Percentiles rank a stretch among this genome's conserved stretches.
These are phyloP conservation scores for Halesus radiatus DNA, from an alignment of 1,140 invertebrate species.

Conservation along the genomic window DNA sequence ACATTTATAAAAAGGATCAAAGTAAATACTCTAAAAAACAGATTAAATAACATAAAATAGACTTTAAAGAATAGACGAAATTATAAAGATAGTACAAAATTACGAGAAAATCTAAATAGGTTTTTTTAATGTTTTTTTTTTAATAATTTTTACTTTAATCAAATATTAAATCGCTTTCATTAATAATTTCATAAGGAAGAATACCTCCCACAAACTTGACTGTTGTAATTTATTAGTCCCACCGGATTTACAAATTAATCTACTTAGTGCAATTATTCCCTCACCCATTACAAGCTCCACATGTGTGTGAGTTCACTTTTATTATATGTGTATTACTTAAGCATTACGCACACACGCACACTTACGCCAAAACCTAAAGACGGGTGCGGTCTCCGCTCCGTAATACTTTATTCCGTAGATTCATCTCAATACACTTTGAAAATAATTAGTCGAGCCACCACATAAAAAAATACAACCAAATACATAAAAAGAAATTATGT, in stretches of 20 bases:
- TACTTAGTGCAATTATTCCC: background rate
- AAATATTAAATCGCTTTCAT: no score
- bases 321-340: background rate
- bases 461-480: background rate
- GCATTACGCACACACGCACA: conserved; percentile 15
- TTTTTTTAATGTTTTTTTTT: no score
- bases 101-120: no score
- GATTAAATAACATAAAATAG: no score
- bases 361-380: conserved; percentile 18
- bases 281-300: background rate
- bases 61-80: no score
- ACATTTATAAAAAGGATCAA: no score
- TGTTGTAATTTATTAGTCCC: no score
- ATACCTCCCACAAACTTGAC: no score
- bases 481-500: background rate
- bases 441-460: background rate
- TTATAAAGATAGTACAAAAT: no score
- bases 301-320: background rate
- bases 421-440: conserved; percentile 1
- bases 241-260: background rate
- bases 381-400: conserved; percentile 16
- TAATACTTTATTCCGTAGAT: conserved; percentile 25
- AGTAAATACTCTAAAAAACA: no score
- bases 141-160: no score
- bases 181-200: no score